Percentiles rank a stretch among this genome's conserved stretches.
Conservation (phyloP, 2,113 vertebrate species). For the Tetrax tetrax region DNA sequence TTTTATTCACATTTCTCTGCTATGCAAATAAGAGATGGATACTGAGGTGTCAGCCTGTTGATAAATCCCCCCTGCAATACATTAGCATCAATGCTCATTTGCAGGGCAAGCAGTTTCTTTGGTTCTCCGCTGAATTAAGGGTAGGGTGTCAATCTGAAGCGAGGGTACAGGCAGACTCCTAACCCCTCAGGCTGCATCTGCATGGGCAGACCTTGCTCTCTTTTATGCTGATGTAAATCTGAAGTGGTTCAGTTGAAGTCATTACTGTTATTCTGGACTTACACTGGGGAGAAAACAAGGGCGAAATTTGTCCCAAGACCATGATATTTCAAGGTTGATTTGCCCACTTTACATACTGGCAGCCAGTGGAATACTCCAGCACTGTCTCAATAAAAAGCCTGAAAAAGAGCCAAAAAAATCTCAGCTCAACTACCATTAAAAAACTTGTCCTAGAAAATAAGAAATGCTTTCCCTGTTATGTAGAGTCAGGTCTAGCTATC, state of each 20-base stretch:
- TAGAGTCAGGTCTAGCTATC: neutral
- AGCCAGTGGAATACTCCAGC: slow-evolving; percentile 14
- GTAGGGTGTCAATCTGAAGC: slow-evolving; percentile 4
- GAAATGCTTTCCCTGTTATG: neutral
- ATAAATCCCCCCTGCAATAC: slow-evolving; percentile 27
- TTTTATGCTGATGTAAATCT: slow-evolving; percentile 29
- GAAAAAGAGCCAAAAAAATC: neutral
- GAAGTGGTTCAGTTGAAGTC: slow-evolving; percentile 33
- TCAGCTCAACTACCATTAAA: neutral
- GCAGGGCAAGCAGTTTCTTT: slow-evolving; percentile 16
- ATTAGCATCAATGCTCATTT: slow-evolving; percentile 4
- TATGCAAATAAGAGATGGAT: slow-evolving; percentile 28
- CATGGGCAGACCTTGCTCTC: neutral
- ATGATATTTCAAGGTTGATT: slow-evolving; percentile 4
- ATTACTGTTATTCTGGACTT: slow-evolving; percentile 33
- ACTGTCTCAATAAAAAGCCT: slow-evolving; percentile 28
- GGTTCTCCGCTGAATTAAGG: slow-evolving; percentile 12
- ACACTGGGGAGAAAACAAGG: slow-evolving; percentile 29
- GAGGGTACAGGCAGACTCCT: neutral
- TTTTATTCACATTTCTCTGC: slow-evolving; percentile 32
- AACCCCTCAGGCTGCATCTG: slow-evolving; percentile 21
- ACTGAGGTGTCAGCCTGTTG: neutral
- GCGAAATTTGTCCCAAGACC: slow-evolving; percentile 12
- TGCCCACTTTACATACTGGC: neutral
- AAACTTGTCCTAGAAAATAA: slow-evolving; percentile 17